Percentiles rank a stretch among this genome's conserved stretches.
These are phyloP conservation scores for Chymomyza costata DNA, from an alignment of 1,140 invertebrate species.

Conservation along the genomic window DNA sequence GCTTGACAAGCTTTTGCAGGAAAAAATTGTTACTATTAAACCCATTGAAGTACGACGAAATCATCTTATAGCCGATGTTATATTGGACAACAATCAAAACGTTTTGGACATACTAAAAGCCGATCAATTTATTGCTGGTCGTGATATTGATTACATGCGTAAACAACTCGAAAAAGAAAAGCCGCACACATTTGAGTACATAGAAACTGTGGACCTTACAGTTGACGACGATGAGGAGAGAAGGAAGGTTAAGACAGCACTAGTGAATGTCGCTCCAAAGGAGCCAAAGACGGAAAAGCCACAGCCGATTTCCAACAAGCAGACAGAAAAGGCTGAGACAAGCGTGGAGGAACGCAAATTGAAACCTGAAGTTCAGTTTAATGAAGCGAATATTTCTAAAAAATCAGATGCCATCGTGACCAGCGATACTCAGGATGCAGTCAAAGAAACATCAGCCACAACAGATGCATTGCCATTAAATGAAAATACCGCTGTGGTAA, in stretches of 20 bases:
- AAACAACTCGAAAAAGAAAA: conserved; percentile 66
- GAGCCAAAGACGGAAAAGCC: conserved; percentile 26
- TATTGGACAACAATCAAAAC: conserved; percentile 32
- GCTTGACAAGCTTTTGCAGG: conserved; percentile 35
- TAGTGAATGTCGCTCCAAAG: conserved; percentile 29
- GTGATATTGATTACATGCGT: conserved; percentile 60
- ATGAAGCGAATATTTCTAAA: too few species aligned
- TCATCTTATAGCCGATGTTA: conserved; percentile 57
- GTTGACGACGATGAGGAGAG: conserved; percentile 57
- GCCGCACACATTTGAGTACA: conserved; percentile 56
- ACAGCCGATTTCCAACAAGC: too few species aligned
- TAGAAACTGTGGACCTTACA: conserved; percentile 63
- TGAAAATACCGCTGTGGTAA: conserved; percentile 7
- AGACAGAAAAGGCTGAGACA: too few species aligned
- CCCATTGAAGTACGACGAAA: conserved; percentile 66
- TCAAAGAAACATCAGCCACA: neutral
- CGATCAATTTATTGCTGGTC: conserved; percentile 40
- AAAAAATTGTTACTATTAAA: conserved; percentile 57
- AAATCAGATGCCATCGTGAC: too few species aligned
- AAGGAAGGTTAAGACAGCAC: conserved; percentile 18
- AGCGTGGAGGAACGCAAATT: too few species aligned
- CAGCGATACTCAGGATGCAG: conserved; percentile 18
- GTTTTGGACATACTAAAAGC: conserved; percentile 45
- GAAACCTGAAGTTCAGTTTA: too few species aligned
- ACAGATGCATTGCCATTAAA: neutral